A percentile compares a stretch with the other conserved stretches of the same genome.
Evolutionary conservation across 2,888 invertebrate genomes (phyloP).

Genomic region (Nipponacmea schrenckii): DNA sequence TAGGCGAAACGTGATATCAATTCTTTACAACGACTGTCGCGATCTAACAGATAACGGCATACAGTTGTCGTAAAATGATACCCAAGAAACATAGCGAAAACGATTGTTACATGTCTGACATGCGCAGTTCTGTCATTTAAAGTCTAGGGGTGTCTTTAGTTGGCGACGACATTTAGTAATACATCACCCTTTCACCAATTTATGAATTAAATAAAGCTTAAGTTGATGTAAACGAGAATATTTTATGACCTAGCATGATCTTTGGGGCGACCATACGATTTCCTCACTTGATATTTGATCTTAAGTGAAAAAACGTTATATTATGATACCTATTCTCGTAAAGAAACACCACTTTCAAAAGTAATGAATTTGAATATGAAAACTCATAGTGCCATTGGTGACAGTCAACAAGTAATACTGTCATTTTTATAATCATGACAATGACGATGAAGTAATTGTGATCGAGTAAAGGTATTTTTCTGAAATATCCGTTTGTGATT

Average conservation of each 20-base stretch:
- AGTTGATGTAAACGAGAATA: neutral
- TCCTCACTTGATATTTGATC: slow-evolving; percentile 1
- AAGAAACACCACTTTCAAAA: no score
- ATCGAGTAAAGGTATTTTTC: no score
- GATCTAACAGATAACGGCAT: slow-evolving; percentile 8
- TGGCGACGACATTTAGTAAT: slow-evolving; percentile 3
- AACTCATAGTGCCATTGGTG: no score
- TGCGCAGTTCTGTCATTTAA: slow-evolving; percentile 8
- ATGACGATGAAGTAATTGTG: no score
- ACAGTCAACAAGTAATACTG: no score
- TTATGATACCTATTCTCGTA: no score
- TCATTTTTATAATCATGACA: no score
- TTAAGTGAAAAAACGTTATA: no score
- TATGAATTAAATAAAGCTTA: neutral
- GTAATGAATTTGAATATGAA: no score
- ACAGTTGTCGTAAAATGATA: slow-evolving; percentile 8
- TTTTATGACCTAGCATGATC: neutral
- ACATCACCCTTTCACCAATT: neutral
- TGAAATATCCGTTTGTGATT: no score
- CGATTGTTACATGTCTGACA: slow-evolving; percentile 6
- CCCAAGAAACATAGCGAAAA: slow-evolving; percentile 1
- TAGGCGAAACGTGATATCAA: slow-evolving; percentile 13
- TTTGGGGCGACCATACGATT: slow-evolving; percentile 1
- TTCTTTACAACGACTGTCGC: slow-evolving; percentile 1
- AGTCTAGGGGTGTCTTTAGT: slow-evolving; percentile 7